Base-by-base conservation (phyloP, 2,888 invertebrate genomes). In the Zonitis immaculata region DNA sequence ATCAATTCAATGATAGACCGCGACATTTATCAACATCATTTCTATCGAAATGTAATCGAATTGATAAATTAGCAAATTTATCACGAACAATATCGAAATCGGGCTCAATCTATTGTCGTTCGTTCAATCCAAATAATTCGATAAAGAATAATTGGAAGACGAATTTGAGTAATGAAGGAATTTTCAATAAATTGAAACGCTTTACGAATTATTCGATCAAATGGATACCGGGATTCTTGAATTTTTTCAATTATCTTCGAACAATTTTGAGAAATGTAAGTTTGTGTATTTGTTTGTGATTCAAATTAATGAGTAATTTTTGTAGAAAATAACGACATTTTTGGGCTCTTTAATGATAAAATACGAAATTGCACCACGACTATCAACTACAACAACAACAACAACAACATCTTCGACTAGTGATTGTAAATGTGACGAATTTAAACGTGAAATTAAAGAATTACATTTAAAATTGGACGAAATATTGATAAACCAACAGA, bases 201-300 rank as follows among this genome's bases (percentile, higher is more conserved):
- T n/a, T n/a, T n/a, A n/a, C n/a, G n/a, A n/a, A 59, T 46, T 67
- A 59, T 12, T 64, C 69, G 2, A 60, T 63, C 1, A 66, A 57
- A 14, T 67, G 69, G 66, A 60, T 67, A 3, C 48, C 46, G 18
- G 65, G 61, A 44, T 57, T 71, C 20, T 52, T 68, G 22, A 65
- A 69, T 14, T 47, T 67, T 7, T 70, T 68, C 48, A 51, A 60
- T 7, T 67, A 68, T 49, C 45, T 73, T 6, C n/a, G n/a, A n/a
- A n/a, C n/a, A n/a, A n/a, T n/a, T n/a, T n/a, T n/a, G n/a, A n/a
- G n/a, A n/a, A n/a, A n/a, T n/a, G n/a, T n/a, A n/a, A n/a, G n/a
- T n/a, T n/a, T n/a, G n/a, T n/a, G n/a, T n/a, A n/a, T n/a, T n/a
- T n/a, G n/a, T n/a, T n/a, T n/a, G n/a, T n/a, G n/a, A n/a, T n/a